Evolutionary conservation across 2,888 invertebrate species (phyloP), one percentile per base, ranked within the genome.

Genomic region (Busseola fusca): DNA sequence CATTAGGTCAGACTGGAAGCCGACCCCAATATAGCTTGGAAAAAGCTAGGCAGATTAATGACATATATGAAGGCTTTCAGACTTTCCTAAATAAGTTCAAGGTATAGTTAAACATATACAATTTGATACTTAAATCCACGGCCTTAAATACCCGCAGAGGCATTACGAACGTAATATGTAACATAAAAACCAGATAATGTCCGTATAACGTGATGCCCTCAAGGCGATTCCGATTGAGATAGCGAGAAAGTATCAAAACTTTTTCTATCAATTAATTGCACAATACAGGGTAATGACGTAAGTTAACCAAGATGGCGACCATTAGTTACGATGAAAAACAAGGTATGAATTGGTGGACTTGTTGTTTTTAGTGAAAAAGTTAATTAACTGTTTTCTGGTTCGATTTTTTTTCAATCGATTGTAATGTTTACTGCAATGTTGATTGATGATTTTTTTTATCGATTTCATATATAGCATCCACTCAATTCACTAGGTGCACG

Each of bases 201-300:
- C 71, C 7, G 48, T 1, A 54, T 25, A 30, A 40, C 76, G 74
- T 74, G 74, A 74, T 71, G 34, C 65, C 71, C 74, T 68, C 60
- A 67, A 74, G 74, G 80, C 64, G 50, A 72, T 65, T 72, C 76
- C 70, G 72, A 64, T 56, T 45, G 64, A 74, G 80, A 74, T 74
- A 78, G 71, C 52, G 64, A 70, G 85, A 86, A 85, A 84, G 81
- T 77, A 78, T 76, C 59, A 57, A 54, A 48, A 69, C 54, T 69
- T 18, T 73, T 60, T 72, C 40, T 60, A 64, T 34, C 14, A 21
- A 2, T 64, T 59, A 63, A 74, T 80, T 77, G 34, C 69, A 74
- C 57, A 77, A 80, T 48, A 64, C 59, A 76, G 67, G 71, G 58
- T 71, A 45, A 21, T 63, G 62, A 45, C 45, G 63, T 71, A 70